A percentile compares a stretch with the other conserved stretches of the same genome.
These are phyloP conservation scores for Rhabditophanes sp. DNA, from an alignment of 2,888 invertebrate species.

Conservation along the genomic window DNA sequence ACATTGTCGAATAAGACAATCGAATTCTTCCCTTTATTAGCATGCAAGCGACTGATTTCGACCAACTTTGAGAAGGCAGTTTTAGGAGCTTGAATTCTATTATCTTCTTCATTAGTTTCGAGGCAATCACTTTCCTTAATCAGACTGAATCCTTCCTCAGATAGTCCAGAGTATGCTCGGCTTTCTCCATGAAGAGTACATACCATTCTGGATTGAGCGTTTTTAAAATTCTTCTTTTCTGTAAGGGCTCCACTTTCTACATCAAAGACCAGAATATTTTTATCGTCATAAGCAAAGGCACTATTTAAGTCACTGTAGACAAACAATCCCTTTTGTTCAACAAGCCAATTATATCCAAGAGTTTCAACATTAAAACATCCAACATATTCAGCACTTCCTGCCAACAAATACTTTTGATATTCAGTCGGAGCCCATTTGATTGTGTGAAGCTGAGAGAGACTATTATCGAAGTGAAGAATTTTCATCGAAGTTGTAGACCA, in stretches of 20 bases:
- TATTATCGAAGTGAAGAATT: slow-evolving; percentile 8
- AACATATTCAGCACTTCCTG: not conserved
- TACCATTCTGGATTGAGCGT: no score
- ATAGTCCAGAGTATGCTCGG: no score
- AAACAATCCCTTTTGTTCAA: not conserved
- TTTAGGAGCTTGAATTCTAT: slow-evolving; percentile 1
- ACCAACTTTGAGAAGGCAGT: slow-evolving; percentile 16
- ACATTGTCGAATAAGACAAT: slow-evolving; percentile 1
- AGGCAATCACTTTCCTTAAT: no score
- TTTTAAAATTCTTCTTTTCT: no score
- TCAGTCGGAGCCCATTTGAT: slow-evolving; percentile 8
- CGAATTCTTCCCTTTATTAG: not conserved
- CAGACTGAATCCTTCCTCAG: no score
- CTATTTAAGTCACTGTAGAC: no score
- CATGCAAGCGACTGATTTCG: not conserved
- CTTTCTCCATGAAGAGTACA: no score
- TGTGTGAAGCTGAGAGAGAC: slow-evolving; percentile 4
- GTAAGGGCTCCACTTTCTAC: no score
- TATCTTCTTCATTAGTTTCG: not conserved
- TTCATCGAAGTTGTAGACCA: no score
- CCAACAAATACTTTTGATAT: slow-evolving; percentile 3
- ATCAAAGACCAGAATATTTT: no score
- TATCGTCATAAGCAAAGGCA: no score
- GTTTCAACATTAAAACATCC: slow-evolving; percentile 4
- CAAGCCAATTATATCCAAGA: slow-evolving; percentile 2